Percentiles rank a stretch among this genome's conserved stretches.
These are phyloP conservation scores for Hydrophis major DNA, from an alignment of 2,797 vertebrate genomes.

Conservation along the genomic window DNA sequence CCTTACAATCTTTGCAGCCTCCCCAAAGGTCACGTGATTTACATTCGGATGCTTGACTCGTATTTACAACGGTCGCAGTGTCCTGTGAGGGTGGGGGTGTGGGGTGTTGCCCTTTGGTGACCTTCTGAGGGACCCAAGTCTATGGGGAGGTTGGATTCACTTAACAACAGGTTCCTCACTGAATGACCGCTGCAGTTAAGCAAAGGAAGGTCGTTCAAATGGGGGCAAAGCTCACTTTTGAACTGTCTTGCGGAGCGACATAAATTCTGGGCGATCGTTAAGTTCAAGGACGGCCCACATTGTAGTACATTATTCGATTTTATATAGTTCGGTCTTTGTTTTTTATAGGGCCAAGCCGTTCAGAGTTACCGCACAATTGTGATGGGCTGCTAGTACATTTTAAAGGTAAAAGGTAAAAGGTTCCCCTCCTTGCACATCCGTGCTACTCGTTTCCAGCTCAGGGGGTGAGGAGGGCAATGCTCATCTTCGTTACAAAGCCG, in stretches of 20 bases:
- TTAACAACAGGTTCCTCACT: background rate
- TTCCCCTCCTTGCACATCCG: too few species aligned
- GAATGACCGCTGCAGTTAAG: fast-evolving
- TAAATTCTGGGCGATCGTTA: background rate
- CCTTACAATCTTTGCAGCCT: background rate
- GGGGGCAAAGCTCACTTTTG: background rate
- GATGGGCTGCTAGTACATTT: background rate
- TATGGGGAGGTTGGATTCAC: background rate
- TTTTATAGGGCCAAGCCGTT: background rate
- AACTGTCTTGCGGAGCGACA: fast-evolving
- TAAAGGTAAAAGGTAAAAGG: background rate
- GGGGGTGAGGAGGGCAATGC: too few species aligned
- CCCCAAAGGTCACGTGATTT: background rate
- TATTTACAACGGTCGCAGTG: background rate
- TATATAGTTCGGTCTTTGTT: background rate
- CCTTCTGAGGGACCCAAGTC: too few species aligned
- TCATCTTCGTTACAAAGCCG: too few species aligned
- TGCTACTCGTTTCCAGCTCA: too few species aligned
- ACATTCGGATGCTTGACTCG: background rate
- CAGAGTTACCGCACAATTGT: fast-evolving
- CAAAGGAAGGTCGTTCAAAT: background rate
- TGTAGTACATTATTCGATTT: too few species aligned
- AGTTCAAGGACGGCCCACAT: background rate
- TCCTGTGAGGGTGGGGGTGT: background rate
- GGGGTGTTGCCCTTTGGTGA: too few species aligned